A percentile compares a stretch with the other conserved stretches of the same genome.
Conservation (phyloP, 2,888 invertebrate genomes). For the Dusona sp. region DNA sequence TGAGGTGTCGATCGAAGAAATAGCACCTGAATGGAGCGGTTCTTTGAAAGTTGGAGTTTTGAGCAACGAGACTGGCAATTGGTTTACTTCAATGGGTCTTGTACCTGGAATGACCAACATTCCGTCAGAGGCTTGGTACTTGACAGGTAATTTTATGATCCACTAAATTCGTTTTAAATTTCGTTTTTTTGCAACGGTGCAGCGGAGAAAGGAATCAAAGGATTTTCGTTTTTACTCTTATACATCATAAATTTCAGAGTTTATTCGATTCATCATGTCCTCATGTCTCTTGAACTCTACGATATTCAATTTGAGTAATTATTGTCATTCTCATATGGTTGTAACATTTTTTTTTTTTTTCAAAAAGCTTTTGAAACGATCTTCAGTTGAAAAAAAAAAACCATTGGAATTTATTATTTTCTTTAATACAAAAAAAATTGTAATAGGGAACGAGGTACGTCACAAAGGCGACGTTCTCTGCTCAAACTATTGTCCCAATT, state of each 20-base stretch:
- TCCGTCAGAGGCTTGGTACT: constrained; percentile 90
- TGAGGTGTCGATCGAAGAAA: constrained; percentile 90
- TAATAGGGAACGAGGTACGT: constrained; percentile 89
- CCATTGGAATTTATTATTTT: neutral
- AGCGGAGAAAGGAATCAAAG: neutral
- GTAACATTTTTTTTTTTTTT: no score
- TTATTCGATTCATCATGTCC: no score
- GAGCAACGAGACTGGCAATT: constrained; percentile 86
- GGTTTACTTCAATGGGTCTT: constrained; percentile 86
- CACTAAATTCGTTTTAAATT: neutral
- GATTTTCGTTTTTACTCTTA: neutral
- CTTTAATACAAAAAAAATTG: constrained; percentile 18
- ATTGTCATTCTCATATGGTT: no score
- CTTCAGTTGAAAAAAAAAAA: neutral
- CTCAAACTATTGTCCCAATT: constrained; percentile 89
- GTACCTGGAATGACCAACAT: constrained; percentile 88
- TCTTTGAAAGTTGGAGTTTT: constrained; percentile 93
- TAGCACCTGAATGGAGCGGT: constrained; percentile 89
- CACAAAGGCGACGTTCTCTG: constrained; percentile 89
- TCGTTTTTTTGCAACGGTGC: neutral
- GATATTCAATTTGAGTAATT: no score
- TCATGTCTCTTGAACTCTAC: no score
- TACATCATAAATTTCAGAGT: neutral
- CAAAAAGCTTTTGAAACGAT: neutral
- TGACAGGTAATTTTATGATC: constrained; percentile 85